Percentiles rank a stretch among this genome's conserved stretches.
phyloP scores from a whole-genome alignment of 1,140 invertebrate species.

The Drosophila fuyamai region DNA sequence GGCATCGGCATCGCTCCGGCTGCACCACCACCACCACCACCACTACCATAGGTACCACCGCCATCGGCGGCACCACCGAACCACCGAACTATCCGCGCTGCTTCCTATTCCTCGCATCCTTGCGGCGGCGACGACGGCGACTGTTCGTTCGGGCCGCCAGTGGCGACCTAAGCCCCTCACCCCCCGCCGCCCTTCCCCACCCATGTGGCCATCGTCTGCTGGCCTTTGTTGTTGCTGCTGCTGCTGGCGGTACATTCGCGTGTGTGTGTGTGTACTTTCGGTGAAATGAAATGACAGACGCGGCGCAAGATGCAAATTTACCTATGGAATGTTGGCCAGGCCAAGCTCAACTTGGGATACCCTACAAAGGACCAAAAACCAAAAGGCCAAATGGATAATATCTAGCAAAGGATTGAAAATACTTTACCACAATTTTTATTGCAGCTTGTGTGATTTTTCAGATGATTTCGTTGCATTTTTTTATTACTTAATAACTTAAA shows the following conservation, averaged over 20 bases:
- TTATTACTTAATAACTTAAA: too few relatives aligned
- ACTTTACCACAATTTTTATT: too few relatives aligned
- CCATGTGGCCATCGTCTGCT: conserved; percentile 51
- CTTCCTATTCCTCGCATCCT: conserved; percentile 81
- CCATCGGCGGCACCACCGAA: conserved; percentile 10
- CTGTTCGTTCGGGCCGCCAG: conserved; percentile 62
- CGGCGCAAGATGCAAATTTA: conserved; percentile 81
- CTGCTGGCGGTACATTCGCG: conserved; percentile 32
- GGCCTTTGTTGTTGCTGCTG: conserved; percentile 47
- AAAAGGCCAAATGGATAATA: too few relatives aligned
- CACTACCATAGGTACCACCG: conserved; percentile 14
- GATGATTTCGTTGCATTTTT: too few relatives aligned
- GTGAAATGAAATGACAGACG: conserved; percentile 82
- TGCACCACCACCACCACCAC: conserved; percentile 42
- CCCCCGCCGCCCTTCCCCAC: conserved; percentile 21
- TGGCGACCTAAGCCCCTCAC: conserved; percentile 60
- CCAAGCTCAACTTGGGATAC: conserved; percentile 26
- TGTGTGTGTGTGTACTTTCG: conserved; percentile 66
- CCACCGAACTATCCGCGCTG: conserved; percentile 62
- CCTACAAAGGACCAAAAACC: conserved; percentile 13
- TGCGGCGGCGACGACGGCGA: conserved; percentile 59
- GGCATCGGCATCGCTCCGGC: conserved; percentile 61
- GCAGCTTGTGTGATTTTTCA: too few relatives aligned
- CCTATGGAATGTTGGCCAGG: conserved; percentile 70
- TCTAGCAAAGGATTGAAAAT: too few relatives aligned